A percentile compares a stretch with the other conserved stretches of the same genome.
phyloP scores from a whole-genome alignment of 2,113 vertebrate species.

The Paedocypris sp. region DNA sequence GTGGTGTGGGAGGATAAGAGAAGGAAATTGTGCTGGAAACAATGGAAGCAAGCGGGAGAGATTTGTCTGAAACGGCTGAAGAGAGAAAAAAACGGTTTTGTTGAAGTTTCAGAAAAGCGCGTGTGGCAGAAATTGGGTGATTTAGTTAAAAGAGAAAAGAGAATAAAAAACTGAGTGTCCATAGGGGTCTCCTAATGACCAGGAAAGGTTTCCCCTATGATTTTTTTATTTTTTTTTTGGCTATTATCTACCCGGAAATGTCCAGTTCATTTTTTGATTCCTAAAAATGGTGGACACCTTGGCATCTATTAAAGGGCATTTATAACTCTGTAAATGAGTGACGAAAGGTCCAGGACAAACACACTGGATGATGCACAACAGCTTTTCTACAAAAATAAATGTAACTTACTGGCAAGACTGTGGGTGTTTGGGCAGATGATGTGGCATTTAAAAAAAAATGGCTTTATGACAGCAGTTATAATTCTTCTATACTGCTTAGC shows the following conservation, averaged over 20 bases:
- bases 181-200: neutral
- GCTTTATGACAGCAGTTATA: neutral
- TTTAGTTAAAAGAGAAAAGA: neutral
- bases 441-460: conserved; percentile 9
- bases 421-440: no score
- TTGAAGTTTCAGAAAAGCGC: neutral
- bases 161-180: neutral
- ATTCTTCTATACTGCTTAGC: neutral
- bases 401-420: no score
- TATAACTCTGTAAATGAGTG: no score
- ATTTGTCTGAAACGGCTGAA: neutral
- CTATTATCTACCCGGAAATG: conserved; percentile 2
- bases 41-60: conserved; percentile 10
- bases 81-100: neutral
- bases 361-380: no score
- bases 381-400: no score
- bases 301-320: no score
- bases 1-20: conserved; percentile 5
- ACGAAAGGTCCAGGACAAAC: no score
- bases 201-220: neutral
- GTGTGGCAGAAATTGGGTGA: neutral
- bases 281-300: no score
- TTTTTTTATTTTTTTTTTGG: neutral
- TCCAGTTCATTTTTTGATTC: no score
- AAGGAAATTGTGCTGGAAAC: neutral